A percentile compares a stretch with the other conserved stretches of the same genome.
phyloP scores from a whole-genome alignment of 2,113 vertebrate genomes.

The Misgurnus mizolepis region DNA sequence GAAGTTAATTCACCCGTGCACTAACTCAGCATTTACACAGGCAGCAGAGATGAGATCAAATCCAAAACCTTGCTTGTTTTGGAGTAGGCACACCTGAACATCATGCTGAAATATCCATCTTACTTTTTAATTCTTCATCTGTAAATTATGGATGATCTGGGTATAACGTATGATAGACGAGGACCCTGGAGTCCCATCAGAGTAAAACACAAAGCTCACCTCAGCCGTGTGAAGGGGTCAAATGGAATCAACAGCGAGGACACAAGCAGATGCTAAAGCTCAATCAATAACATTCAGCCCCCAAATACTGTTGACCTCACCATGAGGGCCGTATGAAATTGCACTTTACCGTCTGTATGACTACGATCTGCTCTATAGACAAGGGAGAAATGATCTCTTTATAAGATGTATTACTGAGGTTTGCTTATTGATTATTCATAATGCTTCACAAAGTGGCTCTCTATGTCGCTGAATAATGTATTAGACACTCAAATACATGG shows the following conservation, averaged over 20 bases:
- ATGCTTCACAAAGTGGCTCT: constrained; percentile 43
- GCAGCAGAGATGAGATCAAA: constrained; percentile 63
- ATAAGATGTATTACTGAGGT: constrained; percentile 47
- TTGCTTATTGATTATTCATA: constrained; percentile 56
- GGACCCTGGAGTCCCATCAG: constrained; percentile 25
- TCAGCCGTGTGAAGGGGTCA: constrained; percentile 8
- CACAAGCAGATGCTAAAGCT: constrained; percentile 29
- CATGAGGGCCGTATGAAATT: constrained; percentile 13
- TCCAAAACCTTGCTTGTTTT: constrained; percentile 71
- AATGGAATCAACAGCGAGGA: constrained; percentile 25
- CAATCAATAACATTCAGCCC: constrained; percentile 20
- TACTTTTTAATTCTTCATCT: constrained; percentile 4
- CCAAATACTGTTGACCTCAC: constrained; percentile 12
- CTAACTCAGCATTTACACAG: constrained; percentile 67
- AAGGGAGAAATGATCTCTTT: constrained; percentile 34
- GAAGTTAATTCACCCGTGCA: constrained; percentile 58
- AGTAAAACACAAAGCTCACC: constrained; percentile 23
- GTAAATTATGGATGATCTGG: constrained; percentile 42
- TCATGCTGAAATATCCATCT: constrained; percentile 5
- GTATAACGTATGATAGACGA: constrained; percentile 22
- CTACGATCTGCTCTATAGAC: constrained; percentile 13
- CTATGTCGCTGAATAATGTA: constrained; percentile 49
- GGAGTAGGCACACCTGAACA: constrained; percentile 31
- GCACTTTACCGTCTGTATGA: neutral
- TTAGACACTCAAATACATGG: constrained; percentile 34